Conservation (phyloP, 2,888 invertebrate species). For the Cephus pygmeus region DNA sequence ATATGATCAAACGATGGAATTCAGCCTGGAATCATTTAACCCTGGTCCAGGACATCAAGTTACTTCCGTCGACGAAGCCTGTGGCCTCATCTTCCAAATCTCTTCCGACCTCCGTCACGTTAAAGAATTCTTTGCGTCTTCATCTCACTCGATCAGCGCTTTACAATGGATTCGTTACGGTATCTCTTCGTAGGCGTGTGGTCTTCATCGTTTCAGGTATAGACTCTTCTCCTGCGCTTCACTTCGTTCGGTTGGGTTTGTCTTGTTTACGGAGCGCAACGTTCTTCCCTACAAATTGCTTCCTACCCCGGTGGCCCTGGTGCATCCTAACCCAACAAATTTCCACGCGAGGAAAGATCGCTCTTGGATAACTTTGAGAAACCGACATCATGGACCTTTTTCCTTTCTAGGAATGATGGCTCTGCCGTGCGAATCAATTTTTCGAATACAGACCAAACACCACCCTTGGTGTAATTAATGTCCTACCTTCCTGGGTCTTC, state of each 20-base stretch:
- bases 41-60: neutral
- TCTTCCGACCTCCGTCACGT: neutral
- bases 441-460: neutral
- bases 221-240: neutral
- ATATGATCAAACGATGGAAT: neutral
- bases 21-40: neutral
- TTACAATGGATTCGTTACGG: constrained; percentile 19
- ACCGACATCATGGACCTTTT: neutral
- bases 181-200: constrained; percentile 12
- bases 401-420: neutral
- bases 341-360: constrained; percentile 5
- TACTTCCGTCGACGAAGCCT: neutral
- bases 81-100: neutral
- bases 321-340: constrained; percentile 14
- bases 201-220: constrained; percentile 6
- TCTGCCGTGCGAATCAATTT: neutral
- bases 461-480: neutral
- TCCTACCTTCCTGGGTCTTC: neutral
- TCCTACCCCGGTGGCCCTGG: constrained; percentile 14
- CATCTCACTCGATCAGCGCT: constrained; percentile 4
- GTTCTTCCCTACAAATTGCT: constrained; percentile 16
- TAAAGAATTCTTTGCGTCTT: neutral
- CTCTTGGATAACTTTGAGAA: neutral
- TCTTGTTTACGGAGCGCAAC: constrained; percentile 13
- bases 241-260: neutral